Evolutionary conservation across 2,888 invertebrate species (phyloP).

Genomic region (Eurytoma adleriae): DNA sequence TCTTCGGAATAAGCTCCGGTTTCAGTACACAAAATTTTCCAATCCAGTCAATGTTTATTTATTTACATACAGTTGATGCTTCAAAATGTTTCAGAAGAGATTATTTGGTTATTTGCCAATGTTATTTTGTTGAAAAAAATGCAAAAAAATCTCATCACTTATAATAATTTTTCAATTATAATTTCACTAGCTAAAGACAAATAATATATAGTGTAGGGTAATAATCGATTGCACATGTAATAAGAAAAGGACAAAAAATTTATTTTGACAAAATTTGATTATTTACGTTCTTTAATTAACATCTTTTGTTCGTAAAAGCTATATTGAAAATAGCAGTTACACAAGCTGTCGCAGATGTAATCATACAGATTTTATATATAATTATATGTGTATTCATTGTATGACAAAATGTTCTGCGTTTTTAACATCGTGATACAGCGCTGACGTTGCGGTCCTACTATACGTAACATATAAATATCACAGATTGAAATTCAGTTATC

Average conservation of each 20-base stretch:
- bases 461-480: conserved; percentile 52
- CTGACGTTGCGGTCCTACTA: conserved; percentile 16
- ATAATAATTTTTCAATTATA: background rate
- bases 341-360: conserved; percentile 27
- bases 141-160: background rate
- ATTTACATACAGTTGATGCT: conserved; percentile 60
- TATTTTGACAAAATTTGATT: conserved; percentile 31
- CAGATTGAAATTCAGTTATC: conserved; percentile 53
- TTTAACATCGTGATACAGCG: conserved; percentile 30
- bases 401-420: conserved; percentile 38
- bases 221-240: background rate
- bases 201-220: conserved; percentile 19
- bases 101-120: no score
- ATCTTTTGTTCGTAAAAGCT: conserved; percentile 46
- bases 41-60: conserved; percentile 19
- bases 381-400: conserved; percentile 19
- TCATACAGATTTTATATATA: conserved; percentile 33
- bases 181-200: background rate
- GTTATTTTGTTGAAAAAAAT: background rate
- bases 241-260: background rate
- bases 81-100: no score
- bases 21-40: conserved; percentile 37
- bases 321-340: no score
- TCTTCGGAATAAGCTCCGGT: conserved; percentile 39
- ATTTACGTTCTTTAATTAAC: conserved; percentile 34